These are phyloP conservation scores for Norana najaformis DNA, from an alignment of 2,888 invertebrate genomes.

Conservation along the genomic window DNA sequence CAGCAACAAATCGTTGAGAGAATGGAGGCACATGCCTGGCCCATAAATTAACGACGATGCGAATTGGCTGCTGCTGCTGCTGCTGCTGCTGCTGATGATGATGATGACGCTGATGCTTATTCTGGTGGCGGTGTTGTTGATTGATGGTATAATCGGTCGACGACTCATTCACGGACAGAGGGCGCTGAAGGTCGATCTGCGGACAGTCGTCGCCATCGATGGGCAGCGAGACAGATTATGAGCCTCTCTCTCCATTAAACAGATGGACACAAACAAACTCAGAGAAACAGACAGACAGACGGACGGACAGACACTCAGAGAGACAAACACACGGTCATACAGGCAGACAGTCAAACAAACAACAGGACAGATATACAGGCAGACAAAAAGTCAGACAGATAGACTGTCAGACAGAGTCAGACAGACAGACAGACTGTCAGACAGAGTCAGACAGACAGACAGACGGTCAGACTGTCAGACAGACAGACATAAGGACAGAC, in stretches of 20 bases:
- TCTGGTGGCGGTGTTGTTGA: neutral
- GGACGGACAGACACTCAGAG: neutral
- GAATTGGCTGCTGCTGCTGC: neutral
- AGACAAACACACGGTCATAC: neutral
- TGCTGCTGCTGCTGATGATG: neutral
- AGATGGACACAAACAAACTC: neutral
- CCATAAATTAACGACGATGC: too few species aligned
- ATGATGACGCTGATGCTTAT: neutral
- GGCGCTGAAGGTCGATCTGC: neutral
- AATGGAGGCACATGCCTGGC: too few species aligned
- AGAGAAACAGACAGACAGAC: neutral
- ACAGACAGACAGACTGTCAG: too few species aligned
- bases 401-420: neutral
- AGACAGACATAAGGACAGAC: too few species aligned
- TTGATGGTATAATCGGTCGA: slow-evolving; percentile 1
- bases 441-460: too few species aligned
- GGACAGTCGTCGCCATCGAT: slow-evolving; percentile 1
- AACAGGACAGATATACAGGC: neutral
- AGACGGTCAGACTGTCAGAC: too few species aligned
- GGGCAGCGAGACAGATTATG: neutral
- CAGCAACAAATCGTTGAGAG: too few species aligned
- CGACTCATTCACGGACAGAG: slow-evolving; percentile 13
- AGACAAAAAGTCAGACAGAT: neutral
- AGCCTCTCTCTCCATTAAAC: neutral
- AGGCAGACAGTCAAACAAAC: neutral